phyloP scores from a whole-genome alignment of 2,113 vertebrate genomes.

The Mormyrus iriodes region DNA sequence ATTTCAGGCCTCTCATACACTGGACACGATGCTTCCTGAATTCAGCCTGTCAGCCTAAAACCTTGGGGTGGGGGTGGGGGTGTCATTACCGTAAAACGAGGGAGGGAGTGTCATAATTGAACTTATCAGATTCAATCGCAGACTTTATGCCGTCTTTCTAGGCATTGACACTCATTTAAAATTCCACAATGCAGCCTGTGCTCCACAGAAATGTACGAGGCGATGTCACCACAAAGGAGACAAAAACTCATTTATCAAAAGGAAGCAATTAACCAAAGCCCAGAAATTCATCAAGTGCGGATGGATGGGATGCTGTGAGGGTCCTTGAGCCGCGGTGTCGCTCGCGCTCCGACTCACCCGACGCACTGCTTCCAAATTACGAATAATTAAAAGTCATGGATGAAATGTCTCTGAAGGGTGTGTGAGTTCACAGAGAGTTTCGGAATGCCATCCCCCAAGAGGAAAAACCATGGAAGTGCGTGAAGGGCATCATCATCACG shows the following conservation, averaged over 20 bases:
- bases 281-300: neutral
- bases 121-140: neutral
- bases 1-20: neutral
- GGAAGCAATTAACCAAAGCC: neutral
- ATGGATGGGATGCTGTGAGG: neutral
- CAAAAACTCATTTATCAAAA: constrained; percentile 3
- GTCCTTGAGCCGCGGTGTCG: neutral
- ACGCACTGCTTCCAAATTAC: neutral
- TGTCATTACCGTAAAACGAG: neutral
- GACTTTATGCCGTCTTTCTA: neutral
- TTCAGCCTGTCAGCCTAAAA: neutral
- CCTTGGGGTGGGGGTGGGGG: neutral
- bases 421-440: neutral
- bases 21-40: neutral
- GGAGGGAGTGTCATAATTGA: neutral
- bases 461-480: neutral
- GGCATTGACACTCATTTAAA: neutral
- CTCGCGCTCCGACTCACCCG: neutral
- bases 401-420: neutral
- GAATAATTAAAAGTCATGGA: neutral
- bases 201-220: neutral
- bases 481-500: neutral
- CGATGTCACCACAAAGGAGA: neutral
- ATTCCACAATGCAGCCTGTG: neutral
- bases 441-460: neutral